These are phyloP conservation scores for Drosophila pruinosa DNA, from an alignment of 1,140 invertebrate species.

Conservation along the genomic window DNA sequence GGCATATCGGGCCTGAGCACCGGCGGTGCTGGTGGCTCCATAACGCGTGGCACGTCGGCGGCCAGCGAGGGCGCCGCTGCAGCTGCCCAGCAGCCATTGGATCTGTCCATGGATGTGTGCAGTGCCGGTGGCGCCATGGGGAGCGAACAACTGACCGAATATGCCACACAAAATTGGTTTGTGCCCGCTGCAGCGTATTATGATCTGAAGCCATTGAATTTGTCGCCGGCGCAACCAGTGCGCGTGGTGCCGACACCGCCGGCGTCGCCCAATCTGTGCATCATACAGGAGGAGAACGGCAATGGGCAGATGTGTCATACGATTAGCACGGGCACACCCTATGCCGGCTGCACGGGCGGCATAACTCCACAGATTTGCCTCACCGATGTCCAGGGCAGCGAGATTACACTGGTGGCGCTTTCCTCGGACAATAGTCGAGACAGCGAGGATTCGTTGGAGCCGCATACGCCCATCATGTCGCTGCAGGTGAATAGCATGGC, in stretches of 20 bases:
- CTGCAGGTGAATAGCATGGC: slow-evolving; percentile 62
- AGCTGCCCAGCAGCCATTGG: slow-evolving; percentile 64
- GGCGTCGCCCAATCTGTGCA: slow-evolving; percentile 87
- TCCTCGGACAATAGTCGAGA: slow-evolving; percentile 88
- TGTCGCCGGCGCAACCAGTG: slow-evolving; percentile 84
- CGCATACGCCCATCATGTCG: slow-evolving; percentile 81
- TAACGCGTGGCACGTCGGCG: slow-evolving; percentile 88
- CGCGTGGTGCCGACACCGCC: slow-evolving; percentile 79
- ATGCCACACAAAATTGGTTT: slow-evolving; percentile 70
- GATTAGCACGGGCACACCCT: slow-evolving; percentile 70
- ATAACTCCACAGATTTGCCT: slow-evolving; percentile 91
- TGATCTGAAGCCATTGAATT: slow-evolving; percentile 84
- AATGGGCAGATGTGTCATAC: slow-evolving; percentile 75
- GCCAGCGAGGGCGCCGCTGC: slow-evolving; percentile 75
- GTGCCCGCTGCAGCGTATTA: slow-evolving; percentile 80
- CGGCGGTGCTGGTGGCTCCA: slow-evolving; percentile 86
- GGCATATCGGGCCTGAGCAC: slow-evolving; percentile 86
- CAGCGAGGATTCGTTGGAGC: slow-evolving; percentile 81
- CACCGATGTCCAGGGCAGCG: slow-evolving; percentile 93
- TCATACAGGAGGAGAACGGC: slow-evolving; percentile 92
- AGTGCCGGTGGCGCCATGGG: neutral
- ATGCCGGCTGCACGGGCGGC: slow-evolving; percentile 68
- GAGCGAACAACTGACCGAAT: slow-evolving; percentile 43
- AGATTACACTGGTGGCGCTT: slow-evolving; percentile 89
- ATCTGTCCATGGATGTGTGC: slow-evolving; percentile 80